A percentile compares a stretch with the other conserved stretches of the same genome.
Conservation (phyloP, 2,113 vertebrate species). For the Chauna torquata region DNA sequence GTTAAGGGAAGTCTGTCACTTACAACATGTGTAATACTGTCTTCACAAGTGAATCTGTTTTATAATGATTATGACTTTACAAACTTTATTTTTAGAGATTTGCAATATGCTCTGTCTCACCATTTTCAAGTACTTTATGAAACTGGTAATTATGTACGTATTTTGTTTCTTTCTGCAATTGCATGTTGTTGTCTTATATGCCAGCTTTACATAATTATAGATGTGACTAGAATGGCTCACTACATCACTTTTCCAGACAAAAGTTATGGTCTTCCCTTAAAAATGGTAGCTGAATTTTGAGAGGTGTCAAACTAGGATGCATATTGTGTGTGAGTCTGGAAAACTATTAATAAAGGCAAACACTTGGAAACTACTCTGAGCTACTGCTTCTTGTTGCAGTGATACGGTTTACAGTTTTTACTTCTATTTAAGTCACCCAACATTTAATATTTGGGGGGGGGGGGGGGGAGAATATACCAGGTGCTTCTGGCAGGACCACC, state of each 20-base stretch:
- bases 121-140: constrained; percentile 37
- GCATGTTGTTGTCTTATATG: background rate
- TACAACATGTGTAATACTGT: constrained; percentile 34
- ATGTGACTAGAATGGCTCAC: background rate
- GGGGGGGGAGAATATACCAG: rapidly evolving
- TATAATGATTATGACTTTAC: constrained; percentile 55
- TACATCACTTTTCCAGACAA: background rate
- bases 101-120: constrained; percentile 61
- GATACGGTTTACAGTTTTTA: background rate
- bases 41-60: constrained; percentile 60
- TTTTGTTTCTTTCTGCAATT: background rate
- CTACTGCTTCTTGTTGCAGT: background rate
- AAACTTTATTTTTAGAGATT: constrained; percentile 64
- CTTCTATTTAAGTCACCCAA: background rate
- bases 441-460: background rate
- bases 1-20: background rate
- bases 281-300: background rate
- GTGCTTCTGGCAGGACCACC: background rate
- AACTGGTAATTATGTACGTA: constrained; percentile 38
- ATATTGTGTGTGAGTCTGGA: background rate
- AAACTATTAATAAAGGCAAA: background rate
- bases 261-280: background rate
- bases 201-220: background rate
- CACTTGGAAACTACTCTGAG: background rate
- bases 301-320: background rate